phyloP scores from a whole-genome alignment of 2,113 vertebrate genomes.

The Tragelaphus strepsiceros region DNA sequence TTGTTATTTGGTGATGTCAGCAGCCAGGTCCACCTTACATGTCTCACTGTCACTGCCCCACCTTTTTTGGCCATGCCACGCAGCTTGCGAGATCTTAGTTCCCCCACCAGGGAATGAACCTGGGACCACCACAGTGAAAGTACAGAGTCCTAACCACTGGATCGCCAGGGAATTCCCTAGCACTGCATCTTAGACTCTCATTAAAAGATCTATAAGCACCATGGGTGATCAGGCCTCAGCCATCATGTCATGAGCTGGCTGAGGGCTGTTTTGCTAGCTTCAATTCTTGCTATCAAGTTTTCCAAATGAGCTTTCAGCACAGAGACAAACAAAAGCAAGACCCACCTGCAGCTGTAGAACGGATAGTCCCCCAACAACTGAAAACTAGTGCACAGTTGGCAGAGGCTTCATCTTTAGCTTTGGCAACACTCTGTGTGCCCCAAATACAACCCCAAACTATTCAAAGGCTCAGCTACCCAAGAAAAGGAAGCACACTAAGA shows the following conservation, averaged over 20 bases:
- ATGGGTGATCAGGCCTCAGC: neutral
- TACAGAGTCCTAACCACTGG: neutral
- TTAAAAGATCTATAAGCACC: neutral
- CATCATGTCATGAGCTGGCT: neutral
- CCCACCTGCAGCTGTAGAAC: neutral
- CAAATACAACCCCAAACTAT: neutral
- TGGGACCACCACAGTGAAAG: neutral
- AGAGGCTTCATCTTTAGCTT: neutral
- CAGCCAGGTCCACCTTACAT: neutral
- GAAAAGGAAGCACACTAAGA: neutral
- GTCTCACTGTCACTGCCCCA: neutral
- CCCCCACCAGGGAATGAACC: neutral
- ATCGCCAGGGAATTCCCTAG: neutral
- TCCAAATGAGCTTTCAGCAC: neutral
- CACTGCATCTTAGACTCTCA: neutral
- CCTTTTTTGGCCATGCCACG: neutral
- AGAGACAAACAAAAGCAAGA: constrained; percentile 29
- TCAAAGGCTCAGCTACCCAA: neutral
- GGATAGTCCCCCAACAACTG: neutral
- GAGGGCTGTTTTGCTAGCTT: neutral
- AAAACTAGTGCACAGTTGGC: neutral
- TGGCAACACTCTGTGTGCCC: neutral
- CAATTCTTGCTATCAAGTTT: neutral
- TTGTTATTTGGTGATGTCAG: neutral
- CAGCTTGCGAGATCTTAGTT: neutral